Conservation (phyloP, 1,140 invertebrate species). For the Heliconius eleuchia region DNA sequence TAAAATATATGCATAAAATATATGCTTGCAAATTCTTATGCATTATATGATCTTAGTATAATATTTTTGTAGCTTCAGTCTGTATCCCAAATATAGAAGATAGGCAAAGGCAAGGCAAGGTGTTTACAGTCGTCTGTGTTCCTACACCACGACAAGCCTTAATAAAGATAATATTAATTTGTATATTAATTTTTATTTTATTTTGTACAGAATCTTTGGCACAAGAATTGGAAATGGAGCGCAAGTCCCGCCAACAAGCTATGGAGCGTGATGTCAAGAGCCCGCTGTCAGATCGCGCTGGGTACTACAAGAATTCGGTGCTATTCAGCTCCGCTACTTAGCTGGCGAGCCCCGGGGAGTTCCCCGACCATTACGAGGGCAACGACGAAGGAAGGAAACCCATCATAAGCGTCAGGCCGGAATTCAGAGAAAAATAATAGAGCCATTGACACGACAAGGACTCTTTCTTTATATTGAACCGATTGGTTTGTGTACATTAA, state of each 20-base stretch:
- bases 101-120: too few species aligned
- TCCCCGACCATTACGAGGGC: conserved; percentile 62
- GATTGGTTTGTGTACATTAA: conserved; percentile 51
- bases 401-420: conserved; percentile 80
- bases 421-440: conserved; percentile 75
- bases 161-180: too few species aligned
- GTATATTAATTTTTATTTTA: conserved; percentile 14
- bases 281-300: conserved; percentile 89
- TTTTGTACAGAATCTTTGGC: conserved; percentile 88
- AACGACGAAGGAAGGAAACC: conserved; percentile 73
- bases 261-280: conserved; percentile 92
- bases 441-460: conserved; percentile 23
- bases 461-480: conserved; percentile 22
- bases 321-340: conserved; percentile 92
- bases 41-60: too few species aligned
- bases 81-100: too few species aligned
- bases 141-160: too few species aligned
- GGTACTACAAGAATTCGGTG: conserved; percentile 93
- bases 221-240: conserved; percentile 92
- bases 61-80: too few species aligned
- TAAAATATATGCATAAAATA: too few species aligned
- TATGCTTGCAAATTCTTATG: too few species aligned
- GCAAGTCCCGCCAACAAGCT: conserved; percentile 90
- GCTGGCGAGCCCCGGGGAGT: conserved; percentile 80
- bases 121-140: too few species aligned